Evolutionary conservation across 1,140 invertebrate genomes (phyloP), one percentile per base, ranked within the genome.

Genomic region (Drosophila pandora): DNA sequence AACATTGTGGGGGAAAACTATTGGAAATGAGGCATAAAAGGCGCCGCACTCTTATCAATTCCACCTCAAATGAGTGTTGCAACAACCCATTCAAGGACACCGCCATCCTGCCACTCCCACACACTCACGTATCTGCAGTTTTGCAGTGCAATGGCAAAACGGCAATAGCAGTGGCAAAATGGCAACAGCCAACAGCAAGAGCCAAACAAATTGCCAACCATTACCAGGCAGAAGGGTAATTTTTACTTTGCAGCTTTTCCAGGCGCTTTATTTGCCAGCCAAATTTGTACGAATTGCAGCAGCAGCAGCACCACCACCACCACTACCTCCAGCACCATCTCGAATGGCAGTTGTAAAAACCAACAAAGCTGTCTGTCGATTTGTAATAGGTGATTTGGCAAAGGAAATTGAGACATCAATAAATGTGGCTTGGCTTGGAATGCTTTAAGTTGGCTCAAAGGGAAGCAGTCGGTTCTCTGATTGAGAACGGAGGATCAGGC

Each of bases 401-500:
- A 76, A 76, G 87, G 78, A 90, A 90, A 90, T 90, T 90, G 87
- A 90, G 82, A 80, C 87, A 90, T 90, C 87, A 90, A 90, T 90
- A 90, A 82, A 82, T 87, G 78, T 75, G 87, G 74, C 81, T 82
- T 81, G 74, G 48, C 63, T 43, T 78, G 58, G 52, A 53, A 73
- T 59, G 41, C 49, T 83, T 68, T 56, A 62, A 62, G 32, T 62
- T 69, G 57, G 39, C 63, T 22, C 10, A 28, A 37, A 53, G n/a
- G 55, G 17, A 8, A 43, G 45, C 21, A 8, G 7, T 10, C 21
- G 28, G 25, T 13, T 12, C 9, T 54, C 9, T 54, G 62, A 64
- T 25, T 50, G 48, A 58, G 41, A 45, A 2, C 48, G 10, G 7
- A n/a, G 12, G 21, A 60, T 56, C 12, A 21, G 5, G 9, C 43